Evolutionary conservation across 2,113 vertebrate genomes (phyloP), one percentile per base, ranked within the genome.

Genomic region (Corvus cornix): DNA sequence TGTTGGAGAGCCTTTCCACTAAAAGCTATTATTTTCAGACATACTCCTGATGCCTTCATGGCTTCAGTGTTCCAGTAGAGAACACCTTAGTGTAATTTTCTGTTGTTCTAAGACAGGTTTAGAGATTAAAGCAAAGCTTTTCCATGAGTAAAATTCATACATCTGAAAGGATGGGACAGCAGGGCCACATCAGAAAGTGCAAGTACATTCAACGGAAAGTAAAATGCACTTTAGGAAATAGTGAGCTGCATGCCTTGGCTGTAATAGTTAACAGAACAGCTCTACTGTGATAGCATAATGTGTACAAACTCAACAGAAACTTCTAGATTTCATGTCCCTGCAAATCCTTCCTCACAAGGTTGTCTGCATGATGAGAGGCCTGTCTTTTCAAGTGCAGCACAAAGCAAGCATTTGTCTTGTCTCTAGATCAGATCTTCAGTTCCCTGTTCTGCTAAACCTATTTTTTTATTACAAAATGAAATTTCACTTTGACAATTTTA

Each of bases 21-120:
- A 49, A 87, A 96, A 95, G 70, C 6, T 44, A 58, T 89, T 91
- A 80, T 93, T 81, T 96, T 96, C 94, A 63, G 84, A 53, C 63
- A 49, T 87, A 91, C 31, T 84, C 31, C 39, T 89, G 74, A 94
- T 79, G 6, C 48, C 10, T 95, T 94, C 76, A 76, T 91, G 56
- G 44, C 62, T 96, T 95, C 92, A 89, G 8, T 51, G 28, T 66
- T 91, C 72, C 63, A 59, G n/a, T 52, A 18, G 11, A 95, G 19
- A 96, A 39, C 51, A 90, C 58, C 52, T 69, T 87, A 92, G 92
- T 16, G 1, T 69, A 93, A 66, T 84, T 82, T 96, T 97, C 62
- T 96, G 81, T 69, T 96, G 19, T 33, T 86, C 52, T 85, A 94
- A 88, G 16, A 33, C 12, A 69, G n/a, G 10, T 76, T 94, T 87